Conservation (phyloP, 1,140 invertebrate species). For the Grapholita molesta region DNA sequence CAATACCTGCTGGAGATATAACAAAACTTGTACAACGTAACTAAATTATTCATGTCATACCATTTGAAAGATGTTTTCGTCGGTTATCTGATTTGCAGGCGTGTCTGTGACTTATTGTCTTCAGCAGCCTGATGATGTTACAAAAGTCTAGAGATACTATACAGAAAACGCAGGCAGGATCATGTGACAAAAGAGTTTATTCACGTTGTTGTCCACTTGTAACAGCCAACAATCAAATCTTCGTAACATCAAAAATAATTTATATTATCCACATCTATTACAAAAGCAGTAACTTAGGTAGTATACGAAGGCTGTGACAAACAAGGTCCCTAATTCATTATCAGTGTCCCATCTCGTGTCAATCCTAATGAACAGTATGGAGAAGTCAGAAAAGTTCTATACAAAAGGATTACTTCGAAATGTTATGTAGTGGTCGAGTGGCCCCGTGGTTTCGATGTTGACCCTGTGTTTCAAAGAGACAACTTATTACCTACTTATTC, state of each 20-base stretch:
- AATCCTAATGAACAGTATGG: no score
- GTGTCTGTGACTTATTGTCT: slow-evolving; percentile 51
- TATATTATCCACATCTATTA: no score
- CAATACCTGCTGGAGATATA: background rate
- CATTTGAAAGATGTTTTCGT: slow-evolving; percentile 45
- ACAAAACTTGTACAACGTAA: slow-evolving; percentile 2
- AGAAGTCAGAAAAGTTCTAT: no score
- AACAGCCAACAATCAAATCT: background rate
- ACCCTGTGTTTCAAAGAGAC: background rate
- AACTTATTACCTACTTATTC: no score
- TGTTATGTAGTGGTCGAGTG: slow-evolving; percentile 16
- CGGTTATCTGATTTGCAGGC: slow-evolving; percentile 49
- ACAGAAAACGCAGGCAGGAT: background rate
- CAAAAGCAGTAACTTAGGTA: no score
- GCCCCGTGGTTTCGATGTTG: background rate
- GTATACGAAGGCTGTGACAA: no score
- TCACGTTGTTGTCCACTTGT: background rate
- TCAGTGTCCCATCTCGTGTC: no score
- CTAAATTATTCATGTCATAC: slow-evolving; percentile 29
- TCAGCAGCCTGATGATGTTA: slow-evolving; percentile 29
- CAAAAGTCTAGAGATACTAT: slow-evolving; percentile 29
- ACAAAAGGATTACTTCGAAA: slow-evolving; percentile 24
- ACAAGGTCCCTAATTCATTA: no score
- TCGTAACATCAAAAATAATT: background rate
- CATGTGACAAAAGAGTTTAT: background rate